Conservation (phyloP, 1,140 invertebrate genomes). For the Gyrodactylus bullatarudis region DNA sequence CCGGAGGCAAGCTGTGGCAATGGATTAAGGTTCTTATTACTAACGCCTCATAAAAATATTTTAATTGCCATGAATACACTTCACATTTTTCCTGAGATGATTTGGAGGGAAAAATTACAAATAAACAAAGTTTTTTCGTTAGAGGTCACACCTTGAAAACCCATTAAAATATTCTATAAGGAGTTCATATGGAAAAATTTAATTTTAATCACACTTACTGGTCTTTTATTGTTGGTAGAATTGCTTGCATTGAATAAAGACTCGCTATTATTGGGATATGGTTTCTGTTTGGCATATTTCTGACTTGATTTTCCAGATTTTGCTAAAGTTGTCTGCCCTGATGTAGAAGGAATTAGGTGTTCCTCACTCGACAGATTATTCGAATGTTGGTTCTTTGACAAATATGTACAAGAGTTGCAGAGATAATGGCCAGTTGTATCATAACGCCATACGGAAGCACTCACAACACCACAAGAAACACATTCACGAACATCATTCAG, state of each 20-base stretch:
- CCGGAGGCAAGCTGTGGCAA: too few relatives aligned
- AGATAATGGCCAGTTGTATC: not conserved
- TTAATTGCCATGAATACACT: too few relatives aligned
- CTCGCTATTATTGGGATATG: not conserved
- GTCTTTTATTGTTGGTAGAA: not conserved
- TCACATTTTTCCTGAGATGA: too few relatives aligned
- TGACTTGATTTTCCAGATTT: not conserved
- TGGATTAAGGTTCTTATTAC: too few relatives aligned
- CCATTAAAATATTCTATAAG: too few relatives aligned
- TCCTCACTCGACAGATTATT: too few relatives aligned
- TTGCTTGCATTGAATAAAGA: not conserved
- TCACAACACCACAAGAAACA: not conserved
- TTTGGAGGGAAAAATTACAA: too few relatives aligned
- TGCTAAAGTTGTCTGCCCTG: not conserved
- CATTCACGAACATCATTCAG: not conserved
- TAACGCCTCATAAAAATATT: too few relatives aligned
- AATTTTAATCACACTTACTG: too few relatives aligned
- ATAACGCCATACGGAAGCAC: not conserved
- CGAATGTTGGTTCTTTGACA: not conserved
- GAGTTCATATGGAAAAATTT: too few relatives aligned
- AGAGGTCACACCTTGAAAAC: too few relatives aligned
- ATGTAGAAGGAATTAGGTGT: not conserved
- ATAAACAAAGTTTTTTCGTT: too few relatives aligned
- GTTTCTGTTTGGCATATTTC: not conserved
- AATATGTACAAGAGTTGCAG: not conserved